Conservation (phyloP, 2,113 vertebrate genomes). For the Spea multiplicata region DNA sequence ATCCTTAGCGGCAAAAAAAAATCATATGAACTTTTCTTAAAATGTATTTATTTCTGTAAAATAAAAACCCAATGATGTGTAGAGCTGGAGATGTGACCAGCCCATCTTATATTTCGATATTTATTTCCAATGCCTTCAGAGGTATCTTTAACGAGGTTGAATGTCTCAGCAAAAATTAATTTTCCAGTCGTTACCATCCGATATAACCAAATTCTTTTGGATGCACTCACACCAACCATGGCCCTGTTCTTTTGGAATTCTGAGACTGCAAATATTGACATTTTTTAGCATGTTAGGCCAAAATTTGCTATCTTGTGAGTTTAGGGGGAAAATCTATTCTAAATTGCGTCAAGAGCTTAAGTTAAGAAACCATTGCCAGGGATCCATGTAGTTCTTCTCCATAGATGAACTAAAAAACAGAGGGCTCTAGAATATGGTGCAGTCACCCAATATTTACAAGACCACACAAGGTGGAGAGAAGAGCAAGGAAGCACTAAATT, state of each 20-base stretch:
- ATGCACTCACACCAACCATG: background rate
- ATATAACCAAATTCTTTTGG: background rate
- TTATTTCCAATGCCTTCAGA: background rate
- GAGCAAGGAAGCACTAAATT: too few relatives aligned
- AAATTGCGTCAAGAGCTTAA: too few relatives aligned
- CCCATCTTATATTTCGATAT: constrained; percentile 4
- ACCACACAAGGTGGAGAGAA: too few relatives aligned
- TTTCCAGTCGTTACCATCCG: background rate
- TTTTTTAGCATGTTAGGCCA: too few relatives aligned
- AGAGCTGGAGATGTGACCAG: background rate
- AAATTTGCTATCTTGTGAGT: too few relatives aligned
- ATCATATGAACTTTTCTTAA: constrained; percentile 53
- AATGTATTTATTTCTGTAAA: constrained; percentile 53
- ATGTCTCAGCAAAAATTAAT: background rate
- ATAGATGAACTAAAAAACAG: too few relatives aligned
- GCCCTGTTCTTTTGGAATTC: background rate
- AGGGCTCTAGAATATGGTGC: too few relatives aligned
- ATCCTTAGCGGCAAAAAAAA: constrained; percentile 65
- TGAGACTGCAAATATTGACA: background rate
- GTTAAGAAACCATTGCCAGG: too few relatives aligned
- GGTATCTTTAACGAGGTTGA: background rate
- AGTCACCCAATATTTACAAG: too few relatives aligned
- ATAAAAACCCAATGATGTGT: constrained; percentile 38
- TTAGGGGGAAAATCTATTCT: too few relatives aligned
- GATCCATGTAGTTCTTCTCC: too few relatives aligned